phyloP scores from a whole-genome alignment of 2,888 invertebrate species.

The Himalopsyche kuldschensis region DNA sequence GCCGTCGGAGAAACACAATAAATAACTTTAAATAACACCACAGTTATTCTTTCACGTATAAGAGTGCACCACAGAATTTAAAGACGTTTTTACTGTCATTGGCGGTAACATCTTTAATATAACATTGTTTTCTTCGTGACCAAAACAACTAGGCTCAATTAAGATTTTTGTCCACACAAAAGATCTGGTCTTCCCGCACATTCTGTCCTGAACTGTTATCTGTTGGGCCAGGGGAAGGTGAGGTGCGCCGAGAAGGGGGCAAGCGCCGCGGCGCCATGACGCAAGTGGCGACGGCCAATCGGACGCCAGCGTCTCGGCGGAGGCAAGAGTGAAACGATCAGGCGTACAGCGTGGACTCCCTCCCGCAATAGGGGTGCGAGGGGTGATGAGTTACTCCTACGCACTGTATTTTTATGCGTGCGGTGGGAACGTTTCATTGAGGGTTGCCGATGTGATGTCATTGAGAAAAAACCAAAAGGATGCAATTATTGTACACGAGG shows the following conservation, averaged over 20 bases:
- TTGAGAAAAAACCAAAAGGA: neutral
- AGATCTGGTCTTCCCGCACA: conserved; percentile 27
- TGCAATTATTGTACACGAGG: no score
- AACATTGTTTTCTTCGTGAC: neutral
- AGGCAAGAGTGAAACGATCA: neutral
- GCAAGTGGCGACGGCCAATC: neutral
- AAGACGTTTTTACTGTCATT: no score
- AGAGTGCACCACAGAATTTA: no score
- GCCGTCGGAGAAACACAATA: no score
- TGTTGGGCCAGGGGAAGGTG: conserved; percentile 23
- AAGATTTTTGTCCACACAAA: neutral
- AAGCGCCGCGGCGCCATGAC: conserved; percentile 18
- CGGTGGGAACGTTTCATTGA: neutral
- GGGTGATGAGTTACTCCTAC: neutral
- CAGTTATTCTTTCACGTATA: no score
- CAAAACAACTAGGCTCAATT: conserved; percentile 4
- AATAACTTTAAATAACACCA: no score
- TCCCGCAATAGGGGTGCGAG: neutral
- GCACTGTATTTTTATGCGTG: neutral
- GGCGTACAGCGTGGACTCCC: neutral
- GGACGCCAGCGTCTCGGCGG: neutral
- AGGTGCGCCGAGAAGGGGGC: conserved; percentile 11
- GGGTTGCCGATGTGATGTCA: neutral
- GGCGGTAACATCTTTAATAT: neutral
- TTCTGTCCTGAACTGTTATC: conserved; percentile 15